phyloP scores from a whole-genome alignment of 2,797 vertebrate species.

The Muscicapa comitata region DNA sequence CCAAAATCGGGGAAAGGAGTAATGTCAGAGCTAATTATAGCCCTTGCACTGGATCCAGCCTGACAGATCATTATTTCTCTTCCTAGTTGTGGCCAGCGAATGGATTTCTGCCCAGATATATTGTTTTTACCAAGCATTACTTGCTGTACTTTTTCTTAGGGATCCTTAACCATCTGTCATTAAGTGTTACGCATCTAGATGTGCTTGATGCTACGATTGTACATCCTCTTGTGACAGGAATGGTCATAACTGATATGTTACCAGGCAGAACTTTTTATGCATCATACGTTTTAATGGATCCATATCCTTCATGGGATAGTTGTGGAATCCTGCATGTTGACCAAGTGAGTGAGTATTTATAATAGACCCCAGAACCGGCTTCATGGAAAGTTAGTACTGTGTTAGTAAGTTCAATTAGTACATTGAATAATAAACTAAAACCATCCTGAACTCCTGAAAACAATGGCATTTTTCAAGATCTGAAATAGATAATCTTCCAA shows the following conservation, averaged over 20 bases:
- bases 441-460: not conserved
- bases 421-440: not conserved
- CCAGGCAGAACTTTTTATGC: not conserved
- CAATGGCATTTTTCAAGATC: not conserved
- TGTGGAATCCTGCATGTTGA: not conserved
- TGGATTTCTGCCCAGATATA: not conserved
- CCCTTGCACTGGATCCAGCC: not conserved
- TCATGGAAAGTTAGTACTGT: not conserved
- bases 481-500: not conserved
- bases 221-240: not conserved
- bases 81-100: not conserved
- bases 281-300: not conserved
- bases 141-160: not conserved
- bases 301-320: not conserved
- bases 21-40: not conserved
- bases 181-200: not conserved
- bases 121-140: not conserved
- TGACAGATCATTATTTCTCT: not conserved
- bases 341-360: not conserved
- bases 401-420: not conserved
- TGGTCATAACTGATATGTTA: not conserved
- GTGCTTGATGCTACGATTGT: not conserved
- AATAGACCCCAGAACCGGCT: not conserved
- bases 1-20: accelerated
- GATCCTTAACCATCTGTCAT: not conserved